A percentile compares a stretch with the other conserved stretches of the same genome.
Evolutionary conservation across 2,888 invertebrate species (phyloP).

Genomic region (Athalia rosae): DNA sequence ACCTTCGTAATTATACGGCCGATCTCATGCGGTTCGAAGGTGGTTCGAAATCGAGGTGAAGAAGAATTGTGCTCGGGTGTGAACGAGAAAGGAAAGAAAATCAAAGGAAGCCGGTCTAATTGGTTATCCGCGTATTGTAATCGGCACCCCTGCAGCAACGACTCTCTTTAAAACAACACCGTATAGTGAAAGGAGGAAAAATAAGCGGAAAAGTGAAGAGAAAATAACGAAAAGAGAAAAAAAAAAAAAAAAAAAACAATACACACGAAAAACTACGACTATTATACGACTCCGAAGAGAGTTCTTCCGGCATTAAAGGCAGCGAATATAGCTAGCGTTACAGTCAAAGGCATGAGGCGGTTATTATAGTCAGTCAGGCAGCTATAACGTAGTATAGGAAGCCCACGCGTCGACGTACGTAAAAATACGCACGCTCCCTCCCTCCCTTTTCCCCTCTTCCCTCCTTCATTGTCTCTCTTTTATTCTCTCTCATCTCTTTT

Average conservation of each 20-base stretch:
- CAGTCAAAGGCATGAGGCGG: background rate
- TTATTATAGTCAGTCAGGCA: background rate
- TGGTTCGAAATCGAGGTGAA: too few relatives aligned
- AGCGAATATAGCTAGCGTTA: background rate
- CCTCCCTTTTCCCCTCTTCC: too few relatives aligned
- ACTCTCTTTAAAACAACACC: too few relatives aligned
- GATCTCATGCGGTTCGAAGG: too few relatives aligned
- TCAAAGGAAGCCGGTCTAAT: too few relatives aligned
- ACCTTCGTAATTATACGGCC: too few relatives aligned
- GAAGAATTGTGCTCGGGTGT: too few relatives aligned
- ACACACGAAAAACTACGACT: background rate
- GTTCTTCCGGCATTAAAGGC: too few relatives aligned
- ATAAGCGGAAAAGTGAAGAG: background rate
- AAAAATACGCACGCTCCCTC: conserved; percentile 21
- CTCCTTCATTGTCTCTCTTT: conserved; percentile 6
- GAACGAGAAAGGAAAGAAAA: too few relatives aligned
- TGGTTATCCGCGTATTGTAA: too few relatives aligned
- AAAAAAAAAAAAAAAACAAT: background rate
- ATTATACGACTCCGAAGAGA: background rate
- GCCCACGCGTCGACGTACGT: conserved; percentile 34
- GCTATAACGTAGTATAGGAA: background rate
- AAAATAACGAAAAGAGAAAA: background rate
- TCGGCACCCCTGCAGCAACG: too few relatives aligned
- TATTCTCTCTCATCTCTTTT: background rate
- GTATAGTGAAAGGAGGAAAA: too few relatives aligned